Base-by-base conservation (phyloP, 53 echinoderm and acorn worm species). In the Echinometra lucunter region DNA sequence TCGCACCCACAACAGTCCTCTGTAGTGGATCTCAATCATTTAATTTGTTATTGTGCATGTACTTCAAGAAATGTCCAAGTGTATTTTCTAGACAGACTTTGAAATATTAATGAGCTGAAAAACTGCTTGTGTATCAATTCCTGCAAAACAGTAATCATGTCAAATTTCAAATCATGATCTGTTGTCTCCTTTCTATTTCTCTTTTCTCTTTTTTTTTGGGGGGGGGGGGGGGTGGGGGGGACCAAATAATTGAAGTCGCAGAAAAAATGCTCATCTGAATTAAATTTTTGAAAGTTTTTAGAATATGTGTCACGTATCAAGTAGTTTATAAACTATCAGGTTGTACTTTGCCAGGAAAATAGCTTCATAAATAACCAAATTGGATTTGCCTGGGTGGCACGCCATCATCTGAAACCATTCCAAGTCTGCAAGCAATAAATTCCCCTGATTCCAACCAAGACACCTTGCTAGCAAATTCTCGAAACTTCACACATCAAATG, bases 391-490 rank as follows among this genome's bases (percentile, higher is more conserved):
- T 35, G 78, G 78, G 78, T 78, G 78, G 78, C 78, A 78, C 78
- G 78, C 78, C 42, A 78, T 78, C 42, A 78, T 78, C 21, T 78
- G 78, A 78, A 78, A 42, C 78, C 18, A 78, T 78, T 78, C 78
- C 78, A 78, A 78, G 78, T 42, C 78, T 42, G 15, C 42, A 16
- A 78, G 78, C 4, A 18, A 78, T 19, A 40, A 40, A 42, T 78
- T 42, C 0, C 1, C 28, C 1, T 32, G 23, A 78, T 78, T 40
- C 35, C 5, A 78, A 40, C 16, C 78, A 2, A 78, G 78, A 78
- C 78, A 78, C 42, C 4, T 78, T 78, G 38, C 78, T 42, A 18
- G 23, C 23, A 40, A 78, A 40, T 19, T 38, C 78, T 78, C 19
- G 42, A 78, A 19, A 78, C 18, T 40, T 78, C 38, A 78, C 78